These are phyloP conservation scores for Alviniconcha strummeri DNA, from an alignment of 2,888 invertebrate genomes.

Conservation along the genomic window DNA sequence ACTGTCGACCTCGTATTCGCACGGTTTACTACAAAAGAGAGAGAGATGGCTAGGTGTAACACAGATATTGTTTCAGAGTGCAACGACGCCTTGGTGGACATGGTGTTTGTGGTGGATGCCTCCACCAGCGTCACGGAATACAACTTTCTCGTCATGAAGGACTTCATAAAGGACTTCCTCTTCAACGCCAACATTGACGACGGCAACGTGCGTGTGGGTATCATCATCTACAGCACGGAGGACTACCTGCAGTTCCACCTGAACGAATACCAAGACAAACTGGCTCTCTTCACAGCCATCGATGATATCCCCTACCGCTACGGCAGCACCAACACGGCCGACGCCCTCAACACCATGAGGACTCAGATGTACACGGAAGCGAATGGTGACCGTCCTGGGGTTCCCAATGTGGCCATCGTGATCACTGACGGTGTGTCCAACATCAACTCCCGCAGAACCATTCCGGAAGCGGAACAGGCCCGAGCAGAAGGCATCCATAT, in stretches of 20 bases:
- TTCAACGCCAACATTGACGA: slow-evolving; percentile 41
- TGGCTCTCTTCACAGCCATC: slow-evolving; percentile 53
- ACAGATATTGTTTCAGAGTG: neutral
- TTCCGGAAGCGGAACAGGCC: slow-evolving; percentile 58
- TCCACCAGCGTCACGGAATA: slow-evolving; percentile 56
- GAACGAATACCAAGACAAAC: slow-evolving; percentile 46
- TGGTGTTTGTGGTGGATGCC: slow-evolving; percentile 56
- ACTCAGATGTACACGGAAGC: slow-evolving; percentile 43
- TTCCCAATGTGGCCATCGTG: slow-evolving; percentile 58
- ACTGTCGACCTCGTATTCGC: too few species aligned
- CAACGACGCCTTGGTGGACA: slow-evolving; percentile 35
- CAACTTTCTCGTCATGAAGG: slow-evolving; percentile 52
- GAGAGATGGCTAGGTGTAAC: too few species aligned
- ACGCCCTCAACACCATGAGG: slow-evolving; percentile 50
- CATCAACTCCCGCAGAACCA: slow-evolving; percentile 59
- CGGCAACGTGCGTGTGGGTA: slow-evolving; percentile 52
- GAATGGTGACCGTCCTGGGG: slow-evolving; percentile 60
- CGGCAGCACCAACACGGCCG: slow-evolving; percentile 59
- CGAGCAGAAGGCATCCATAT: slow-evolving; percentile 47
- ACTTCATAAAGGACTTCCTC: slow-evolving; percentile 54
- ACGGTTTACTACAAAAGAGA: too few species aligned
- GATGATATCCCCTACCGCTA: slow-evolving; percentile 51
- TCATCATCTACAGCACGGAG: slow-evolving; percentile 50
- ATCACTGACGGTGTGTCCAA: slow-evolving; percentile 68
- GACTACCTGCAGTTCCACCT: slow-evolving; percentile 48